Evolutionary conservation across 2,888 invertebrate species (phyloP), one percentile per base, ranked within the genome.

Genomic region (Cenopis cana): DNA sequence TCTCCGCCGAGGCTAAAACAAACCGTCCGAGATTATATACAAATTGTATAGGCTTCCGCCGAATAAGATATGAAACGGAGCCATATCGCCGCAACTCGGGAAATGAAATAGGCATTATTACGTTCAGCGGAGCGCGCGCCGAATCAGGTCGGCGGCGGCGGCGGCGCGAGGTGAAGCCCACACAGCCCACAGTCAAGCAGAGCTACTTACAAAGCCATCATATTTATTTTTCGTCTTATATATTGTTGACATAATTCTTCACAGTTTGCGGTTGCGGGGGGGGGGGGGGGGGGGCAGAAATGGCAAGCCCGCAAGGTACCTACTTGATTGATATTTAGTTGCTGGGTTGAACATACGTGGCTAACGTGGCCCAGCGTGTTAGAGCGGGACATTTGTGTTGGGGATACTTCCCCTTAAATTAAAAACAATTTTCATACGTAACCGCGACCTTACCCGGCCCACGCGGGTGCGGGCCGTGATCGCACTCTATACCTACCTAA

Each of bases 71-170:
- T 41, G 70, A 59, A 65, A 50, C 70, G 54, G 70, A 65, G 70
- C 54, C 70, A 65, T 60, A 70, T 65, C 70, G 59, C 70, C 69
- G 59, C 49, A 59, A 65, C 52, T 59, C 64, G 46, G 70, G 70
- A 70, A 70, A 65, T 70, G 65, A 70, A 70, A 65, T 70, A 24
- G 24, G 24, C 24, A 20, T 59, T 46, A 65, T 70, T 70, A 70
- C 59, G 70, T 54, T 54, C 46, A 54, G 41, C 59, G 65, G 65
- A 65, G 70, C 69, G 29, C 17, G 49, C 18, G 38, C 17, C 14
- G 38, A 33, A 2, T 17, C n/a, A 8, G 36, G 36, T 3, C 12
- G 9, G 33, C n/a, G 54, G 11, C 2, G 24, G 9, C 0, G 10
- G 36, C 29, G 60, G 24, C 3, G 20, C n/a, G 36, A 1, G 60